Base-by-base conservation (phyloP, 2,888 invertebrate species). In the Margaritifera margaritifera region DNA sequence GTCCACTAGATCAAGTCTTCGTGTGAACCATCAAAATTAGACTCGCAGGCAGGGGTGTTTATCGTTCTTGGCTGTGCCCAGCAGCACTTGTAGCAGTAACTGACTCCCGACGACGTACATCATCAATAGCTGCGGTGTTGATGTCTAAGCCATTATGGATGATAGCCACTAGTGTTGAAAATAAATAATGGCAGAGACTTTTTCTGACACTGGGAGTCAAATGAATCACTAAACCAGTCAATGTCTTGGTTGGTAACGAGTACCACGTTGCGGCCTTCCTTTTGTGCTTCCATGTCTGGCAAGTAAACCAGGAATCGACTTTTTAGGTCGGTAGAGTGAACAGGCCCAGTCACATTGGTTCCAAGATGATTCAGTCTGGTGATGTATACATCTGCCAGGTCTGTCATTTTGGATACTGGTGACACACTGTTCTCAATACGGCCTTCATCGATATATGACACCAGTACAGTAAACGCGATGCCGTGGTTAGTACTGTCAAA, bases 261-360 rank as follows among this genome's bases (percentile, higher is more conserved):
- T 6, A 66, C 15, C 6, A 58, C 53, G 24, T 70, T 59, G 80
- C 87, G 89, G 42, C 64, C 71, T 24, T 66, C 57, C 57, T 65
- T 64, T 25, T 68, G 64, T 22, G 62, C 58, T 22, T 62, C 67
- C 18, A 59, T 31, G 51, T 77, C 73, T 20, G 11, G 52, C 18
- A n/a, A n/a, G n/a, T n/a, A n/a, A n/a, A n/a, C n/a, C 50, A 69
- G 24, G 50, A 66, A 62, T 50, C 64, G 24, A 50, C 65, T 4
- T 25, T 68, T 68, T 31, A 27, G 4, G 50, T 31, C n/a, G n/a
- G n/a, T n/a, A n/a, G n/a, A n/a, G n/a, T n/a, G n/a, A n/a, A n/a
- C n/a, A n/a, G n/a, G n/a, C n/a, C n/a, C n/a, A n/a, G n/a, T n/a
- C n/a, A n/a, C n/a, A n/a, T n/a, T 8, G 25, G 25, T 27, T 20